phyloP scores from a whole-genome alignment of 2,888 invertebrate genomes.

The Ormia ochracea region DNA sequence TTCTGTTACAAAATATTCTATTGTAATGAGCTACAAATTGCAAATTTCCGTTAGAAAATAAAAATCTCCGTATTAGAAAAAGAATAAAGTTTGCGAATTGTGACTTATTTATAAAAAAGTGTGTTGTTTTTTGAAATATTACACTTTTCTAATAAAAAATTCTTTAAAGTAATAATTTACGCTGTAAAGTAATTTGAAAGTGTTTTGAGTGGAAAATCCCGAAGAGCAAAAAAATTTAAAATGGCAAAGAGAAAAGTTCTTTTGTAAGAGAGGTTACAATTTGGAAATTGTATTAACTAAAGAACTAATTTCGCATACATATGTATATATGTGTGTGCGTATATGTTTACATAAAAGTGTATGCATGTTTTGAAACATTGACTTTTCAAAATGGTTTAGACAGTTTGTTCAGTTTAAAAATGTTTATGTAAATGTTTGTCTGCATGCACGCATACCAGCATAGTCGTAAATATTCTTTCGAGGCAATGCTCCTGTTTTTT shows the following conservation, averaged over 20 bases:
- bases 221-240: not conserved
- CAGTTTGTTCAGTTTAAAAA: not conserved
- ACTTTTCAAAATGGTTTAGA: not conserved
- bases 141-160: not conserved
- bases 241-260: not conserved
- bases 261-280: not conserved
- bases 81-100: not conserved
- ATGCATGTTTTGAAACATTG: not conserved
- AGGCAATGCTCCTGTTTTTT: not conserved
- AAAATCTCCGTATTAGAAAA: conserved; percentile 30
- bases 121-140: not conserved
- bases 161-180: not conserved
- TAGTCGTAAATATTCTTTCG: too few relatives aligned
- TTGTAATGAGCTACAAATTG: conserved; percentile 36
- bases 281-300: too few relatives aligned
- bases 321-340: too few relatives aligned
- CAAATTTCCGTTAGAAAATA: not conserved
- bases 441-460: too few relatives aligned
- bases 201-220: not conserved
- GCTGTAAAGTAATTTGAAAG: not conserved
- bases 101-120: not conserved
- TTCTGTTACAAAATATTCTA: conserved; percentile 5
- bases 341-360: not conserved
- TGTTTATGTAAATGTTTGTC: not conserved
- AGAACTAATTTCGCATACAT: too few relatives aligned